Percentiles rank a stretch among this genome's conserved stretches.
phyloP scores from a whole-genome alignment of 2,797 vertebrate species.

The Sardinella longiceps region DNA sequence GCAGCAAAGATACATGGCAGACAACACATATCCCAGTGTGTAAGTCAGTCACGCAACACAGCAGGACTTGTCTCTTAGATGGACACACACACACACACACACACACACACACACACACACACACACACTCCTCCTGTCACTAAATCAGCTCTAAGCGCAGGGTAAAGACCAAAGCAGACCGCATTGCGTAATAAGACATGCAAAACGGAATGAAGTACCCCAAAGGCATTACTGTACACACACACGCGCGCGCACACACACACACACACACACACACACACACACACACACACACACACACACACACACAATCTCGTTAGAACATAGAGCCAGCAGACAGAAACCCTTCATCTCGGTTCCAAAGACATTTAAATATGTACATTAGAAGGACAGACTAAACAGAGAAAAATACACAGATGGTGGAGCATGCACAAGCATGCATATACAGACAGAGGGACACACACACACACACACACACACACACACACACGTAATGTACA shows the following conservation, averaged over 20 bases:
- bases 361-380: not conserved
- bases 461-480: not conserved
- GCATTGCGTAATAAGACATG: conserved; percentile 10
- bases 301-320: not conserved
- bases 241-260: too few relatives aligned
- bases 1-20: too few relatives aligned
- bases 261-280: too few relatives aligned
- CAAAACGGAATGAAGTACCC: not conserved
- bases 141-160: not conserved
- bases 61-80: not conserved
- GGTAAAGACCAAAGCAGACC: not conserved
- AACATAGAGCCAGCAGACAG: not conserved
- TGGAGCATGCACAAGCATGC: too few relatives aligned
- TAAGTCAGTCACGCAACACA: too few relatives aligned
- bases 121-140: not conserved
- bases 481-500: not conserved
- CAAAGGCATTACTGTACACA: conserved; percentile 14
- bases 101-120: conserved; percentile 24
- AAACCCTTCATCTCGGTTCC: not conserved
- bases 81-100: not conserved
- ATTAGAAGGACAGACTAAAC: too few relatives aligned
- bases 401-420: too few relatives aligned
- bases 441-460: too few relatives aligned
- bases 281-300: too few relatives aligned
- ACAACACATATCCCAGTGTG: too few relatives aligned